phyloP scores from a whole-genome alignment of 2,888 invertebrate species.

The Nymphalis polychloros region DNA sequence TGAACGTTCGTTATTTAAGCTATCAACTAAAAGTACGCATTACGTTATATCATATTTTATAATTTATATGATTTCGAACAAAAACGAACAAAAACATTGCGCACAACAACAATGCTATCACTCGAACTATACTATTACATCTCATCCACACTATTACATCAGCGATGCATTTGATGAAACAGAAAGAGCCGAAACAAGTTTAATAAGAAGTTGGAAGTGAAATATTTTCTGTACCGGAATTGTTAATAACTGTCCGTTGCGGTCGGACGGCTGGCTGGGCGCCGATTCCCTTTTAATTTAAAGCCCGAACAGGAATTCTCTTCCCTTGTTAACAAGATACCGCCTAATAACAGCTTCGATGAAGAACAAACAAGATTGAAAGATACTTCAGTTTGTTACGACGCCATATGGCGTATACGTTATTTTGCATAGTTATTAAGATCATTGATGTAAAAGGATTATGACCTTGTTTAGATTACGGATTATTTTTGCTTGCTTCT shows the following conservation, averaged over 20 bases:
- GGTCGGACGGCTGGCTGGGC: slow-evolving; percentile 61
- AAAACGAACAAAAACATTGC: too few relatives aligned
- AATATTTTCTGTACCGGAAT: slow-evolving; percentile 79
- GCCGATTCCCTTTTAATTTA: slow-evolving; percentile 78
- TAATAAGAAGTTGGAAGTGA: slow-evolving; percentile 80
- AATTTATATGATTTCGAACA: too few relatives aligned
- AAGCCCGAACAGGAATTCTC: slow-evolving; percentile 65
- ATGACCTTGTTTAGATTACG: slow-evolving; percentile 25
- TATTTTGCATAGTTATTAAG: slow-evolving; percentile 51
- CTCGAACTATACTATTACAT: slow-evolving; percentile 1
- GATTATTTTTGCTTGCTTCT: slow-evolving; percentile 20
- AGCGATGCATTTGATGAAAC: slow-evolving; percentile 60
- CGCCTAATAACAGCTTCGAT: slow-evolving; percentile 74
- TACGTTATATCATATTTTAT: too few relatives aligned
- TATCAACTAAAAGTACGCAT: too few relatives aligned
- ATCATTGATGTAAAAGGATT: slow-evolving; percentile 18
- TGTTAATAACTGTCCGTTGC: slow-evolving; percentile 76
- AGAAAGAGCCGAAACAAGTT: slow-evolving; percentile 72
- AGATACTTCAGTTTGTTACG: slow-evolving; percentile 58
- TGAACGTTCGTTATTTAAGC: too few relatives aligned
- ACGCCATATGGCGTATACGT: slow-evolving; percentile 65
- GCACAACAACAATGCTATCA: background rate
- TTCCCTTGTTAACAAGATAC: slow-evolving; percentile 71
- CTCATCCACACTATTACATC: slow-evolving; percentile 54
- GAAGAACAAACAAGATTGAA: slow-evolving; percentile 73